Evolutionary conservation across 2,797 vertebrate genomes (phyloP).

Genomic region (Sarcoramphus papa): DNA sequence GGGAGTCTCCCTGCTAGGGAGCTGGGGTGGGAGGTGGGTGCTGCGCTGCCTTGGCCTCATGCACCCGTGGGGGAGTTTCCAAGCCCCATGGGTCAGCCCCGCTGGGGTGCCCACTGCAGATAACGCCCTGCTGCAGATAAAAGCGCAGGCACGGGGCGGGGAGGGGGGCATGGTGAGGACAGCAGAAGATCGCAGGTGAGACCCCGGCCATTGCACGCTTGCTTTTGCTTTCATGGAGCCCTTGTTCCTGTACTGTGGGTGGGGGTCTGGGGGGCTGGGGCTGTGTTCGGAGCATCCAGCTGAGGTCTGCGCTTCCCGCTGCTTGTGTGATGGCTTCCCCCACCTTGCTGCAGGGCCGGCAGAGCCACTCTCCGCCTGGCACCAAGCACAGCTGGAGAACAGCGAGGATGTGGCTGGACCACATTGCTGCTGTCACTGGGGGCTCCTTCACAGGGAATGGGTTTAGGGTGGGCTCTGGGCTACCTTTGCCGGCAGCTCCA

Average conservation of each 20-base stretch:
- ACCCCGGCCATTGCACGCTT: fast-evolving
- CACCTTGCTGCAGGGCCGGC: background rate
- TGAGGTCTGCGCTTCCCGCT: background rate
- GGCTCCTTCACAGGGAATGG: background rate
- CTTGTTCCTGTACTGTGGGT: background rate
- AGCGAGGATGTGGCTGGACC: background rate
- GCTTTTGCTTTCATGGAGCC: fast-evolving
- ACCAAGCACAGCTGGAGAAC: background rate
- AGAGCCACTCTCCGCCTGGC: background rate
- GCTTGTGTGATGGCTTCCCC: too few relatives aligned
- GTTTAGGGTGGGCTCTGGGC: background rate
- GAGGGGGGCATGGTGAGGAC: background rate
- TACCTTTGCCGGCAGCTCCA: background rate
- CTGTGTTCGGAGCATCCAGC: background rate
- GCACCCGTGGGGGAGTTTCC: background rate
- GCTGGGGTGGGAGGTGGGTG: background rate
- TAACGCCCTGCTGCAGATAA: background rate
- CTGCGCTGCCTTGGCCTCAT: background rate
- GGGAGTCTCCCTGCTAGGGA: background rate
- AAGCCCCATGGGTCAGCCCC: background rate
- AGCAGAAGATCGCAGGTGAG: background rate
- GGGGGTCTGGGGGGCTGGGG: background rate
- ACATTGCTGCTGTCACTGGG: fast-evolving
- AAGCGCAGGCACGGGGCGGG: fast-evolving
- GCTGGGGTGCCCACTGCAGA: background rate